Percentiles rank a stretch among this genome's conserved stretches.
Conservation (phyloP, 2,113 vertebrate species). For the Turnix velox region DNA sequence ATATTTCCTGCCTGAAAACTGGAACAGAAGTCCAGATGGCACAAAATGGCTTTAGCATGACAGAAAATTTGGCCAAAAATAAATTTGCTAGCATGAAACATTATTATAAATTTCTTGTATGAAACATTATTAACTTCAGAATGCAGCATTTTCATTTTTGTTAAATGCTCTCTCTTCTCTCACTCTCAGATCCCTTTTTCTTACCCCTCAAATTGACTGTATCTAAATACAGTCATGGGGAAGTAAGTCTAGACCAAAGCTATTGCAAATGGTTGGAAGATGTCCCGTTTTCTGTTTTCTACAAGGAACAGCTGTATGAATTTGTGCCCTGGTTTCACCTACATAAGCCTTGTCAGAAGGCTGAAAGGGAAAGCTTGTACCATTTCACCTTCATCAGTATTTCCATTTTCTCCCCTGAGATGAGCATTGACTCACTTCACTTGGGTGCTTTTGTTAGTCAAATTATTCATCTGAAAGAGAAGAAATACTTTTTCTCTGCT, state of each 20-base stretch:
- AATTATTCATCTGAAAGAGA: background rate
- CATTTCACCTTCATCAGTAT: background rate
- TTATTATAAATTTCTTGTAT: background rate
- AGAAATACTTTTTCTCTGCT: background rate
- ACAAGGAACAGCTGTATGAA: background rate
- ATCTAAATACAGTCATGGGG: background rate
- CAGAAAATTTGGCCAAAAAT: background rate
- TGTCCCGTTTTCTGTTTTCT: background rate
- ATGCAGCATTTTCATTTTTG: background rate
- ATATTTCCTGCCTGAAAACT: constrained; percentile 7
- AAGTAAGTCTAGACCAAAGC: background rate
- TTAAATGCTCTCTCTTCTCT: background rate
- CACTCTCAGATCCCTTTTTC: background rate
- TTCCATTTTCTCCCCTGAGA: background rate
- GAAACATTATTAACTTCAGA: background rate
- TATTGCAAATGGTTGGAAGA: background rate
- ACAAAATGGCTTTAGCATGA: background rate
- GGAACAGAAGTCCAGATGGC: background rate
- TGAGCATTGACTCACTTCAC: background rate
- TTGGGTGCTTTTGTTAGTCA: background rate
- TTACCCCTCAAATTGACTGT: background rate
- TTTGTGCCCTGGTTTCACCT: background rate
- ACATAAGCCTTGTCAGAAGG: background rate
- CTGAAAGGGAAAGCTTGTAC: background rate
- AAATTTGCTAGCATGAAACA: background rate